Percentiles rank a stretch among this genome's conserved stretches.
phyloP scores from a whole-genome alignment of 2,797 vertebrate genomes.

The Anguilla anguilla region DNA sequence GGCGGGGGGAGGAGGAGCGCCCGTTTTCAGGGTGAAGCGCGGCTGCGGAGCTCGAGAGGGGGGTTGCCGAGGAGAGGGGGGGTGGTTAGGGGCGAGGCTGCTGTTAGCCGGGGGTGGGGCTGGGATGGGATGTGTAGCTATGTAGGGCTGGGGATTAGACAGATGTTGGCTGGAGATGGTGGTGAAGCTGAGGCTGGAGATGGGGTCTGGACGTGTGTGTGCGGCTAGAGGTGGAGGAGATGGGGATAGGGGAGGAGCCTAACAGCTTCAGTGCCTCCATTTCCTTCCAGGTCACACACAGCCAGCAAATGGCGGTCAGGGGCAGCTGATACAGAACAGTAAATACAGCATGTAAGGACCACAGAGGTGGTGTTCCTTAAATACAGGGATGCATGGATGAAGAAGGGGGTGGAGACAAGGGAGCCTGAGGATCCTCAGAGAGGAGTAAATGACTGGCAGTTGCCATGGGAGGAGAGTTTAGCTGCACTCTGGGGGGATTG shows the following conservation, averaged over 20 bases:
- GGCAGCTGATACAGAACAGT: conserved; percentile 73
- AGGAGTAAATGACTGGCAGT: conserved; percentile 17
- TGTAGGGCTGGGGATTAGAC: neutral
- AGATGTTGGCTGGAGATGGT: neutral
- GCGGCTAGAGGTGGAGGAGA: neutral
- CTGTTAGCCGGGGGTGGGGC: neutral
- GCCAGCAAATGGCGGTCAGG: conserved; percentile 60
- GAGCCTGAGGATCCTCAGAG: conserved; percentile 48
- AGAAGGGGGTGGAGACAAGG: conserved; percentile 69
- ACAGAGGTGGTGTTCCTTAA: conserved; percentile 79
- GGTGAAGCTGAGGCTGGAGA: conserved; percentile 44
- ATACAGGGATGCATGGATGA: conserved; percentile 77
- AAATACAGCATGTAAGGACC: conserved; percentile 79
- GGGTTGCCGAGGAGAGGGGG: neutral
- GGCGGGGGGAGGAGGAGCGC: conserved; percentile 32
- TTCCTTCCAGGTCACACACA: conserved; percentile 48
- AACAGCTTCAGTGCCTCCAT: conserved; percentile 40
- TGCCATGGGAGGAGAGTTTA: conserved; percentile 1
- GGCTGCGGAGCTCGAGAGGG: neutral
- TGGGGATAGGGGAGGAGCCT: neutral
- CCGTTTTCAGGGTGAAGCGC: conserved; percentile 15
- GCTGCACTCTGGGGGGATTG: neutral
- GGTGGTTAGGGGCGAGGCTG: neutral
- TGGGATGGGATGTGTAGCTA: conserved; percentile 11
- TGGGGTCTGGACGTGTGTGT: conserved; percentile 59